Percentiles rank a stretch among this genome's conserved stretches.
These are phyloP conservation scores for Synergus itoensis DNA, from an alignment of 2,888 invertebrate genomes.

Conservation along the genomic window DNA sequence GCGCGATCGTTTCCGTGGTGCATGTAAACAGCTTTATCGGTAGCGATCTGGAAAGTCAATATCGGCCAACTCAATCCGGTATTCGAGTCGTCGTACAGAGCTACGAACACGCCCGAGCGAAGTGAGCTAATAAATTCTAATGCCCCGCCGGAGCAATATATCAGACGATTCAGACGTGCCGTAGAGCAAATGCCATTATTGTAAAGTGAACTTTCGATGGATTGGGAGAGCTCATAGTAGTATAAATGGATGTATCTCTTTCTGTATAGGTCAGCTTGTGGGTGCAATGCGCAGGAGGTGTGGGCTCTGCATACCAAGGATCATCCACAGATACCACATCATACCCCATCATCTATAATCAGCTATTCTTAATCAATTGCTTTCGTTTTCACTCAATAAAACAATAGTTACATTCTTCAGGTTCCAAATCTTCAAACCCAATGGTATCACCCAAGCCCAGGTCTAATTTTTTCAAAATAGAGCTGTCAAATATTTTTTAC, in stretches of 20 bases:
- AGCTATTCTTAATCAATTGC: neutral
- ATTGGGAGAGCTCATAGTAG: constrained; percentile 59
- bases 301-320: constrained; percentile 64
- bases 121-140: constrained; percentile 71
- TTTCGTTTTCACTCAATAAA: too few species aligned
- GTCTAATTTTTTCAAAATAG: neutral
- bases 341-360: constrained; percentile 12
- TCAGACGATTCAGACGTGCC: constrained; percentile 49
- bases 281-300: constrained; percentile 62
- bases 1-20: constrained; percentile 55
- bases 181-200: constrained; percentile 71
- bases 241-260: constrained; percentile 55
- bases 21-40: constrained; percentile 57
- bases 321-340: constrained; percentile 50
- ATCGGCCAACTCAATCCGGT: constrained; percentile 55
- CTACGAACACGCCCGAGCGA: constrained; percentile 64
- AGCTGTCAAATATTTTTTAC: constrained; percentile 19
- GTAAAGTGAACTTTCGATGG: constrained; percentile 74
- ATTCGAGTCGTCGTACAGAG: constrained; percentile 52
- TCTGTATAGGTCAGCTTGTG: constrained; percentile 67
- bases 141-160: constrained; percentile 60
- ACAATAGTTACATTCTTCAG: too few species aligned
- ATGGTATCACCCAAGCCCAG: too few species aligned
- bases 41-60: constrained; percentile 52
- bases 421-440: too few species aligned